Conservation (phyloP, 2,113 vertebrate species). For the Anhinga anhinga region DNA sequence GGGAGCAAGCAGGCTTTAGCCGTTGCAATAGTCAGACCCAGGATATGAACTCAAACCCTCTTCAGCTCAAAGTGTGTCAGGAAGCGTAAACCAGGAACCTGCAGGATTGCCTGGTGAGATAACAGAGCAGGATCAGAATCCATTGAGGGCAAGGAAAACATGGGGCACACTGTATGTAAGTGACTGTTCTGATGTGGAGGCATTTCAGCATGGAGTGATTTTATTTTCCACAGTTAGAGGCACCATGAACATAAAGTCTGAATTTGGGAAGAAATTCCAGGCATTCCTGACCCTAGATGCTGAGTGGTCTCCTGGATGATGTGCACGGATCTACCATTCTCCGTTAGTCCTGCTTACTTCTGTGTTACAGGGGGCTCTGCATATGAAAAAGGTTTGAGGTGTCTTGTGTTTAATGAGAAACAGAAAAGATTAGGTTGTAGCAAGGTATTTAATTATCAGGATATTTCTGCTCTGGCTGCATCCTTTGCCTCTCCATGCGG, state of each 20-base stretch:
- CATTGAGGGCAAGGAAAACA: too few relatives aligned
- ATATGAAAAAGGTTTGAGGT: neutral
- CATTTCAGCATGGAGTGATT: neutral
- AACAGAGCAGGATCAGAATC: neutral
- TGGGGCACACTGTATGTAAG: too few relatives aligned
- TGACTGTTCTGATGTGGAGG: neutral
- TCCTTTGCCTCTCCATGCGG: neutral
- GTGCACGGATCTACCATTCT: neutral
- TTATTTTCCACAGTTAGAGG: neutral
- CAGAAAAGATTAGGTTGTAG: slow-evolving; percentile 13
- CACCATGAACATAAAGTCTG: neutral
- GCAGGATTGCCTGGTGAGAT: rapidly evolving
- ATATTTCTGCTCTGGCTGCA: slow-evolving; percentile 19
- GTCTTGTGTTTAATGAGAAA: slow-evolving; percentile 35
- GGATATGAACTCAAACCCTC: neutral
- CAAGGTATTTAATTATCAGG: slow-evolving; percentile 42
- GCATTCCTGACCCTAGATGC: neutral
- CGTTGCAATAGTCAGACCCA: neutral
- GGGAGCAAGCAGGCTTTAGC: neutral
- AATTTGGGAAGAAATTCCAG: neutral
- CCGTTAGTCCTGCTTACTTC: neutral
- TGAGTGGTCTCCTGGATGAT: neutral
- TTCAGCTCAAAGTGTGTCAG: neutral
- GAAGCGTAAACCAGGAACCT: neutral
- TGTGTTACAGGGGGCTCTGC: neutral